Conservation (phyloP, 2,797 vertebrate species). For the Apogon hyalosoma region DNA sequence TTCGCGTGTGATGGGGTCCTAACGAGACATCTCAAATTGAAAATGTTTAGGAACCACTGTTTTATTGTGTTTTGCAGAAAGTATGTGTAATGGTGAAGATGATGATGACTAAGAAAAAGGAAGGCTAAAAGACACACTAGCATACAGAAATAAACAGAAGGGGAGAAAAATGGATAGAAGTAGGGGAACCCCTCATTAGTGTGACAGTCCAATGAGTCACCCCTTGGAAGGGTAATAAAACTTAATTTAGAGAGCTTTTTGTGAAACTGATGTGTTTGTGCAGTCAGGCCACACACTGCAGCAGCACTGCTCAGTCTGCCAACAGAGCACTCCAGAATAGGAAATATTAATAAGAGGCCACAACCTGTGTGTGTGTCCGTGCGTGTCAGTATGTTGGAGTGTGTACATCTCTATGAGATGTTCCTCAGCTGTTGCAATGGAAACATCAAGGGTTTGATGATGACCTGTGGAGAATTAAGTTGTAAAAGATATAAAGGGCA, state of each 20-base stretch:
- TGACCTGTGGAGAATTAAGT: slow-evolving; percentile 8
- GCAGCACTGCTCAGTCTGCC: slow-evolving; percentile 43
- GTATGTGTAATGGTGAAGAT: not conserved
- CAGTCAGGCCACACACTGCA: slow-evolving; percentile 69
- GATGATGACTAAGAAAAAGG: slow-evolving; percentile 26
- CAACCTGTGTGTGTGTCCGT: slow-evolving; percentile 41
- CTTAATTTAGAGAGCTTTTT: slow-evolving; percentile 57
- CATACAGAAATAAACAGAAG: slow-evolving; percentile 48
- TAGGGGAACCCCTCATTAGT: slow-evolving; percentile 75
- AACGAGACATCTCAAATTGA: too few relatives aligned
- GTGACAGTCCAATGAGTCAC: slow-evolving; percentile 70
- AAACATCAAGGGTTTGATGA: slow-evolving; percentile 13
- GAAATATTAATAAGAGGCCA: slow-evolving; percentile 64
- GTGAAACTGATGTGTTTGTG: slow-evolving; percentile 59
- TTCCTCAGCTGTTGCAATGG: slow-evolving; percentile 51
- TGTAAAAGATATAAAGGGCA: slow-evolving; percentile 10
- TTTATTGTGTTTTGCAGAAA: not conserved
- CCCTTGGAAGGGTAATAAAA: slow-evolving; percentile 60
- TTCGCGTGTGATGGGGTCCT: too few relatives aligned
- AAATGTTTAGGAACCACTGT: too few relatives aligned
- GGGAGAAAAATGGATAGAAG: slow-evolving; percentile 27
- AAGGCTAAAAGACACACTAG: slow-evolving; percentile 24
- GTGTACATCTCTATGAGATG: slow-evolving; percentile 34
- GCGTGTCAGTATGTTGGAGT: slow-evolving; percentile 12
- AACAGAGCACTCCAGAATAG: slow-evolving; percentile 69